Evolutionary conservation across 2,113 vertebrate species (phyloP), one percentile per base, ranked within the genome.

Genomic region (Calcarius ornatus): DNA sequence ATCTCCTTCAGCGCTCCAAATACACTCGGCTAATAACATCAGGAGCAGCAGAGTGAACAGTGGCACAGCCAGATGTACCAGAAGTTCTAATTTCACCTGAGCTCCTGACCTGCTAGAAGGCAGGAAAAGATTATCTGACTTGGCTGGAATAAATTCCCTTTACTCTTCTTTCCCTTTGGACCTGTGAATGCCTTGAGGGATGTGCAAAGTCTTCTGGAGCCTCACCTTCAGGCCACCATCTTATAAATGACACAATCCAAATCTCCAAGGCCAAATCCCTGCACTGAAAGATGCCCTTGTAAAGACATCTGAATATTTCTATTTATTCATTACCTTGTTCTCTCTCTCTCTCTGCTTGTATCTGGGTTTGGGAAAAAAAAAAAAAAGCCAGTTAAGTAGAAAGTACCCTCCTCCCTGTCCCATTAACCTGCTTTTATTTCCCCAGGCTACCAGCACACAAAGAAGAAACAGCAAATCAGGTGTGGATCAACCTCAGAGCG

Each of bases 361-460:
- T 68, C 59, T 47, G 47, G 16, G 57, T 72, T 90, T 77, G 42
- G 35, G 10, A 3, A 18, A 18, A 43, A 57, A 28, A 38, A 73
- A 86, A 65, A 84, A 63, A 61, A 60, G 35, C 12, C 14, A 1
- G 27, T 83, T 95, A 30, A 60, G 31, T 71, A 81, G 31, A n/a
- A 94, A 81, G 35, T 23, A 57, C 25, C 8, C 21, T 82, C 68
- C 60, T 86, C 89, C 70, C 89, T 82, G 84, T 81, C 76, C 94
- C 79, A 82, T 69, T 95, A 95, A 97, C 91, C 94, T 22, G 48
- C 53, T 96, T 96, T 95, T 63, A 94, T 94, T 54, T 94, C 87
- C 91, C 93, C 63, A n/a, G 42, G 48, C 65, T 93, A 43, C 33
- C 38, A 27, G 59, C 64, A 48, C 38, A 31, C 42, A 76, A 38